These are phyloP conservation scores for Cinclus cinclus DNA, from an alignment of 2,113 vertebrate species.

Conservation along the genomic window DNA sequence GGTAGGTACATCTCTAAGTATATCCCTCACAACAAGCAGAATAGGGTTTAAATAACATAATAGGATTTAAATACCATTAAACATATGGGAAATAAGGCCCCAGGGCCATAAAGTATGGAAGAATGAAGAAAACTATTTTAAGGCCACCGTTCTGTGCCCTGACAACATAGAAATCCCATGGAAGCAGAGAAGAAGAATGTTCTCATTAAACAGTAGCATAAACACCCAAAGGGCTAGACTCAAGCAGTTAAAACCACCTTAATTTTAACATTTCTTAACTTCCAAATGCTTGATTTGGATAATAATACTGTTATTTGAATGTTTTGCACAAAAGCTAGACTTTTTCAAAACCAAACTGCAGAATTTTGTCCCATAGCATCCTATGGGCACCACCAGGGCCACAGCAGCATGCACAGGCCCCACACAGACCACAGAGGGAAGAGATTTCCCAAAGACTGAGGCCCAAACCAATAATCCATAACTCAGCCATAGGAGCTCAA, in stretches of 20 bases:
- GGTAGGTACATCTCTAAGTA: not conserved
- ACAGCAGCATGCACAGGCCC: not conserved
- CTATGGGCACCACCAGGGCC: fast-evolving
- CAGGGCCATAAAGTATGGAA: not conserved
- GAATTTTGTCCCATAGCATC: not conserved
- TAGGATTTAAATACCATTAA: not conserved
- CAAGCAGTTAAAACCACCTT: not conserved
- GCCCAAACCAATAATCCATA: not conserved
- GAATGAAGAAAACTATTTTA: not conserved
- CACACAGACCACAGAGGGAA: not conserved
- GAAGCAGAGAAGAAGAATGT: not conserved
- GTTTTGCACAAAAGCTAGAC: not conserved
- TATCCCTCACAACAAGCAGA: not conserved
- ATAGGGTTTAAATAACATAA: not conserved
- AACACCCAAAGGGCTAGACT: not conserved
- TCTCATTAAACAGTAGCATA: not conserved
- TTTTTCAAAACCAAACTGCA: not conserved
- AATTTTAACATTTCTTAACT: not conserved
- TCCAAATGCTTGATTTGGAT: not conserved
- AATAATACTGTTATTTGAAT: not conserved
- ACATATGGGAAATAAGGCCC: not conserved
- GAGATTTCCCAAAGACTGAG: not conserved
- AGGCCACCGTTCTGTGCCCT: not conserved
- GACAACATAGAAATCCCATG: not conserved
- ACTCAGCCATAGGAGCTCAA: not conserved